phyloP scores from a whole-genome alignment of 2,113 vertebrate genomes.

The Redunca redunca region DNA sequence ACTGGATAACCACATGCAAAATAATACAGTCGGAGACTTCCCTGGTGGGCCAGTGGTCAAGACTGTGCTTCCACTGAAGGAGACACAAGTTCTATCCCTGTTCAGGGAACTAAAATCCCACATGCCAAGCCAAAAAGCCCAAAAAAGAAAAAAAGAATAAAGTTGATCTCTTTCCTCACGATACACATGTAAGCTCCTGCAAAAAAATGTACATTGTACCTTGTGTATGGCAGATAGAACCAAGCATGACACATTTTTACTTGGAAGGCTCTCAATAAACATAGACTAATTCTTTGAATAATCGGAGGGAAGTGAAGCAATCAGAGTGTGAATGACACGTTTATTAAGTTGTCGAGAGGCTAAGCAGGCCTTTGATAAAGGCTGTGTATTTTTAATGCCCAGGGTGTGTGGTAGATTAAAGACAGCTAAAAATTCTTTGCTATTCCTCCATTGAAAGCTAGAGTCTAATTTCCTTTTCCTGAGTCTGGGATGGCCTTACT shows the following conservation, averaged over 20 bases:
- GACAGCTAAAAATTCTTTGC: not conserved
- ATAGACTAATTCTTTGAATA: not conserved
- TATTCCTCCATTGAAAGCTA: not conserved
- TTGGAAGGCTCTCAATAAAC: not conserved
- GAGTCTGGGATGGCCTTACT: not conserved
- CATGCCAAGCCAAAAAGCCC: not conserved
- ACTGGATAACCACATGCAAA: not conserved
- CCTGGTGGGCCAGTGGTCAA: not conserved
- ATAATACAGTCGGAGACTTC: not conserved
- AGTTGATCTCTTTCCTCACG: not conserved
- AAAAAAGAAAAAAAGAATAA: not conserved
- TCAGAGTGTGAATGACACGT: not conserved
- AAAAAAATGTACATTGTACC: not conserved
- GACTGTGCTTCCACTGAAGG: not conserved
- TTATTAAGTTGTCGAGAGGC: not conserved
- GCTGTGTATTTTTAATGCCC: not conserved
- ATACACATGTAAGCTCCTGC: not conserved
- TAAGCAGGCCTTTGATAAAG: not conserved
- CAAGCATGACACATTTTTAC: not conserved
- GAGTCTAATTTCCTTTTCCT: not conserved
- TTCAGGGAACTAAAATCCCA: not conserved
- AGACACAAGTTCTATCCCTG: not conserved
- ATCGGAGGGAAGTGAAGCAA: not conserved
- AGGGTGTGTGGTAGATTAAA: not conserved
- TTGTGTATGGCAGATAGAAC: not conserved